Conservation (phyloP, 2,888 invertebrate species). For the Lathronympha strigana region DNA sequence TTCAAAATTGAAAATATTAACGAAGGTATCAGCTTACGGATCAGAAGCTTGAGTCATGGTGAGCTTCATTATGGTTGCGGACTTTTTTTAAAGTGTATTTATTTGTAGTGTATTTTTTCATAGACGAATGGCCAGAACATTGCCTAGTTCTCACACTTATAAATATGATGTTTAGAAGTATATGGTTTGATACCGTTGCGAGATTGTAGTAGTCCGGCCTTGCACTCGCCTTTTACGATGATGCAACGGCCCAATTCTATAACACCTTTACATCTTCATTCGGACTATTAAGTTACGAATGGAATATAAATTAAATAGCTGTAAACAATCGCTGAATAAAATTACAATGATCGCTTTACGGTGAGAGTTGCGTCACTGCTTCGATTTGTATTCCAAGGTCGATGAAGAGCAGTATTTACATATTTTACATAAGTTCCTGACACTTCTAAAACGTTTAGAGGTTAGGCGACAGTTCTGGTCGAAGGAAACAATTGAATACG, state of each 20-base stretch:
- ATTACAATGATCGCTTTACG: conserved; percentile 34
- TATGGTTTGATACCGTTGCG: not conserved
- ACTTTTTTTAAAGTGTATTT: too few species aligned
- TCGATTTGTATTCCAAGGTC: conserved; percentile 32
- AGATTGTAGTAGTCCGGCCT: conserved; percentile 17
- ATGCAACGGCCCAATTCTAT: conserved; percentile 31
- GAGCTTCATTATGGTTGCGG: too few species aligned
- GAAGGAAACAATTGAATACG: conserved; percentile 54
- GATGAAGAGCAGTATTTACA: conserved; percentile 2
- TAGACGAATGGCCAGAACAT: not conserved
- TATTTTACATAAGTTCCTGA: not conserved
- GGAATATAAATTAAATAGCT: conserved; percentile 40
- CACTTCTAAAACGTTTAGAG: not conserved
- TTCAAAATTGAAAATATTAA: not conserved
- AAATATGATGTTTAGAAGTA: not conserved
- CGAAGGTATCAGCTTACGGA: not conserved
- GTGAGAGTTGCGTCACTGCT: conserved; percentile 28
- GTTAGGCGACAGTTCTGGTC: not conserved
- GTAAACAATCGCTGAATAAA: conserved; percentile 34
- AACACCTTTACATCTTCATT: conserved; percentile 16
- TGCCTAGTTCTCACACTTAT: not conserved
- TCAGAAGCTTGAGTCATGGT: not conserved
- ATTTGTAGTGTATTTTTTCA: too few species aligned
- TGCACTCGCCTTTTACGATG: conserved; percentile 25
- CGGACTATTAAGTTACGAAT: conserved; percentile 24